A percentile compares a stretch with the other conserved stretches of the same genome.
These are phyloP conservation scores for Mus minutoides DNA, from an alignment of 2,797 vertebrate species.

Conservation along the genomic window DNA sequence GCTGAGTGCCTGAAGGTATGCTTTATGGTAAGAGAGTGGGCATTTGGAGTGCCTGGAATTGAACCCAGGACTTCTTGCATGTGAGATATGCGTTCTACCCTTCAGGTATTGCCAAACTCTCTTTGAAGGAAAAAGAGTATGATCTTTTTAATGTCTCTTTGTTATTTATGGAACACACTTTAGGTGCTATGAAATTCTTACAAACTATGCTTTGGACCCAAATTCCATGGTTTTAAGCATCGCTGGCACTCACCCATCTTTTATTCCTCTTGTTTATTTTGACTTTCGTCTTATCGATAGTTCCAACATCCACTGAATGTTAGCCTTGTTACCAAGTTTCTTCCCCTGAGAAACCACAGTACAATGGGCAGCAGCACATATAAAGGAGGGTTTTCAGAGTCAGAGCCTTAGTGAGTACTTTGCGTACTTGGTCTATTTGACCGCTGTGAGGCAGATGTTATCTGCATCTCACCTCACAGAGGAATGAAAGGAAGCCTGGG, in stretches of 20 bases:
- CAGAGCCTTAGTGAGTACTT: no score
- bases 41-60: background rate
- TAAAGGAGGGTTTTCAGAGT: background rate
- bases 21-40: background rate
- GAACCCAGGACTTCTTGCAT: background rate
- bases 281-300: background rate
- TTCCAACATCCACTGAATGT: background rate
- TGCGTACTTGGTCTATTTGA: background rate
- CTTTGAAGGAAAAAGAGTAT: constrained; percentile 2
- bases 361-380: background rate
- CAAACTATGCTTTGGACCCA: background rate
- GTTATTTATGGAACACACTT: constrained; percentile 14
- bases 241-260: background rate
- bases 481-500: background rate
- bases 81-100: background rate
- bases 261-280: background rate
- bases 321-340: background rate
- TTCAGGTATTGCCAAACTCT: background rate
- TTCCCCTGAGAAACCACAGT: background rate
- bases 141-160: background rate
- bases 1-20: background rate
- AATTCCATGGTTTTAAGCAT: background rate
- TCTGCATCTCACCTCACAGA: background rate
- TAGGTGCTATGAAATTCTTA: background rate
- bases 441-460: background rate